A percentile compares a stretch with the other conserved stretches of the same genome.
phyloP scores from a whole-genome alignment of 2,113 vertebrate species.

The Bufo bufo region DNA sequence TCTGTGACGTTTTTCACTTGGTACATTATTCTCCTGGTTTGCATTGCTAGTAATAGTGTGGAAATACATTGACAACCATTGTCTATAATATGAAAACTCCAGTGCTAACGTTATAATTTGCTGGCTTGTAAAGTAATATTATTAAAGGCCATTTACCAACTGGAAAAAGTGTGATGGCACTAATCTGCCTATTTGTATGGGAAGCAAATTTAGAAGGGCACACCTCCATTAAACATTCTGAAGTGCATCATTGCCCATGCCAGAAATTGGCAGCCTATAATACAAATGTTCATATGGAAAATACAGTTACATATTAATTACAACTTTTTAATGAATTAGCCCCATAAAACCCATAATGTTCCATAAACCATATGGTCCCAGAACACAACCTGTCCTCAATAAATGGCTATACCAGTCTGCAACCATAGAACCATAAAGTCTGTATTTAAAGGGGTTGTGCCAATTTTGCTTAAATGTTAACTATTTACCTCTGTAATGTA shows the following conservation, averaged over 20 bases:
- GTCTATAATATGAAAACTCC: neutral
- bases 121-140: constrained; percentile 7
- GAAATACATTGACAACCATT: neutral
- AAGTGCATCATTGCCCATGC: neutral
- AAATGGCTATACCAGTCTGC: neutral
- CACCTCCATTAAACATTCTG: neutral
- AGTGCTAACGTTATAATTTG: neutral
- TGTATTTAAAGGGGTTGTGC: no score
- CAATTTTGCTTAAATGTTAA: no score
- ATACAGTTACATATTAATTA: neutral
- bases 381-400: neutral
- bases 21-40: neutral
- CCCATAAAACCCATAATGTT: neutral
- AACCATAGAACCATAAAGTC: neutral
- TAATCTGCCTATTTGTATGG: constrained; percentile 2
- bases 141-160: constrained; percentile 21
- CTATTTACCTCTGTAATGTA: no score
- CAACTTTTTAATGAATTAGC: no score
- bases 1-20: neutral
- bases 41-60: neutral
- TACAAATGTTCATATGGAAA: neutral
- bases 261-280: neutral
- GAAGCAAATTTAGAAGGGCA: neutral
- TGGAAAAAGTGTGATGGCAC: neutral
- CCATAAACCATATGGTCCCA: neutral